These are phyloP conservation scores for Heliconius melpomene DNA, from an alignment of 1,140 invertebrate genomes.

Conservation along the genomic window DNA sequence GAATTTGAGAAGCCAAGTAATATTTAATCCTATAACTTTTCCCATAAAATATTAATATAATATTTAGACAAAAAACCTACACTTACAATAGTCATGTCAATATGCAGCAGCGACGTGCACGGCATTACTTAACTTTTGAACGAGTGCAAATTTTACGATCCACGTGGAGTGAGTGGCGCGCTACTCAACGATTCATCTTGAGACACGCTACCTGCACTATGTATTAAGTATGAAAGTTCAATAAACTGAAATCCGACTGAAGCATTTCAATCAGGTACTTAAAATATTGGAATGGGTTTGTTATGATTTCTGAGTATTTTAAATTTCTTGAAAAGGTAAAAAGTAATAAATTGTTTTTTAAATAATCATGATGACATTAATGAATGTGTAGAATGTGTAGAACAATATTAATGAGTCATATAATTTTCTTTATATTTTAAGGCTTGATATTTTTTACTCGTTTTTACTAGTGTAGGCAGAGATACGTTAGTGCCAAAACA, in stretches of 20 bases:
- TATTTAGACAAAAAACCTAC: not conserved
- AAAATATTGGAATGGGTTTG: not conserved
- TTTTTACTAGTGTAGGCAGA: too few species aligned
- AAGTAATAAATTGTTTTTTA: too few species aligned
- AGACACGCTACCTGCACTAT: constrained; percentile 2
- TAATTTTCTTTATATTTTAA: too few species aligned
- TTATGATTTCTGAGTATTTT: not conserved
- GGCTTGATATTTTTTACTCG: too few species aligned
- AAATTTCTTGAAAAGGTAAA: too few species aligned
- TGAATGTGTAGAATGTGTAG: too few species aligned
- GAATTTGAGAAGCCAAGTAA: too few species aligned
- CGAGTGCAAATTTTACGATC: constrained; percentile 2
- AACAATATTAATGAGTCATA: too few species aligned
- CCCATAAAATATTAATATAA: not conserved
- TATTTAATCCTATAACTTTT: too few species aligned
- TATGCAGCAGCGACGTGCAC: not conserved
- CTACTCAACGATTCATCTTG: not conserved
- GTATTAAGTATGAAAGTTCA: not conserved
- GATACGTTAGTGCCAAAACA: too few species aligned
- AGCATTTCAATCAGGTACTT: not conserved
- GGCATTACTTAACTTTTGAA: not conserved
- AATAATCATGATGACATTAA: too few species aligned
- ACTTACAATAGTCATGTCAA: not conserved
- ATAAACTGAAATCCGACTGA: constrained; percentile 1
- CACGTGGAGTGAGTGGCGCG: not conserved